phyloP scores from a whole-genome alignment of 2,888 invertebrate genomes.

The Pseudolycoriella hygida region DNA sequence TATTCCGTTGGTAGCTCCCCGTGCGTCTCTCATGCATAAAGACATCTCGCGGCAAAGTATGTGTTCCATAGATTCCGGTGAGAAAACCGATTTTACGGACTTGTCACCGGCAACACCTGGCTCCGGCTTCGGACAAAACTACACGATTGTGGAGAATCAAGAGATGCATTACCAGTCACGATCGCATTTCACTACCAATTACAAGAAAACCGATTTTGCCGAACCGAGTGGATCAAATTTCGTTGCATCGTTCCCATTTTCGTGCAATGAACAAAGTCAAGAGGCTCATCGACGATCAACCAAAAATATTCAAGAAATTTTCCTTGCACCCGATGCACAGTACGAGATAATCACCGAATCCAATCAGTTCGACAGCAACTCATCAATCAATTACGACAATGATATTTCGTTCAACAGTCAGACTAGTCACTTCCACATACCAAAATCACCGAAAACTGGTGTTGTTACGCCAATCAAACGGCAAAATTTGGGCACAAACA shows the following conservation, averaged over 20 bases:
- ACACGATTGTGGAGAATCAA: not conserved
- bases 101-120: conserved; percentile 26
- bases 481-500: conserved; percentile 28
- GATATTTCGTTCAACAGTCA: conserved; percentile 12
- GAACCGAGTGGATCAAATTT: conserved; percentile 18
- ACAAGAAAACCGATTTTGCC: not conserved
- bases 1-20: conserved; percentile 19
- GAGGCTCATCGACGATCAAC: conserved; percentile 29
- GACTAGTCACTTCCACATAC: conserved; percentile 8
- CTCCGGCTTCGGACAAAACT: not conserved
- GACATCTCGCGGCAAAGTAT: conserved; percentile 26
- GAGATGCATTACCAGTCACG: not conserved
- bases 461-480: conserved; percentile 23
- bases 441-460: conserved; percentile 16
- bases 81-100: conserved; percentile 30
- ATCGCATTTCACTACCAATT: not conserved
- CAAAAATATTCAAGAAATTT: conserved; percentile 24
- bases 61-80: conserved; percentile 28
- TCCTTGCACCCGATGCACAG: conserved; percentile 42
- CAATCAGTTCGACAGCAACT: not conserved
- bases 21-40: conserved; percentile 16
- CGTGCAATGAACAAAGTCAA: conserved; percentile 27
- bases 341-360: conserved; percentile 30
- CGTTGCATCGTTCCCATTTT: conserved; percentile 26
- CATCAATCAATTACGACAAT: conserved; percentile 13